Evolutionary conservation across 2,797 vertebrate genomes (phyloP).

Genomic region (Molothrus aeneus): DNA sequence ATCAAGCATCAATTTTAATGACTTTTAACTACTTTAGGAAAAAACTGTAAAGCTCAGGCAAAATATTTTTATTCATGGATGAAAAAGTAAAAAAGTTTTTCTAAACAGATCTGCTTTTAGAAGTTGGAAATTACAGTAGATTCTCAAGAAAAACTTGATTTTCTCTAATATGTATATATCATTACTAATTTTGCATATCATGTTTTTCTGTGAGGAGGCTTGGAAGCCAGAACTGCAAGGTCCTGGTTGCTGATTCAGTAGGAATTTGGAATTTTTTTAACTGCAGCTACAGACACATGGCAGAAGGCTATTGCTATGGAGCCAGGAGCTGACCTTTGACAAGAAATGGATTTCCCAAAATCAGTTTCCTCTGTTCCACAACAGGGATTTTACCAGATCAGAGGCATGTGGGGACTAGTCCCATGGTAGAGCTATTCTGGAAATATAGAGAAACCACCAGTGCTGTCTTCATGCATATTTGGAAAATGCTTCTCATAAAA

Average conservation of each 20-base stretch:
- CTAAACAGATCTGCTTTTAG: not conserved
- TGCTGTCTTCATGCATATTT: not conserved
- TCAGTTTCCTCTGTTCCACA: not conserved
- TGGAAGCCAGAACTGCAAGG: not conserved
- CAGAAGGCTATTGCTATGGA: not conserved
- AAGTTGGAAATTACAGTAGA: not conserved
- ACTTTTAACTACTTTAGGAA: not conserved
- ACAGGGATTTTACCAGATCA: not conserved
- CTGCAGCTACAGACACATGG: not conserved
- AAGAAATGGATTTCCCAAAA: not conserved
- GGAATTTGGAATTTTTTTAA: not conserved
- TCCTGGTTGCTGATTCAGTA: not conserved
- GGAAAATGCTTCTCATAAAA: not conserved
- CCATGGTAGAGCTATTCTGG: not conserved
- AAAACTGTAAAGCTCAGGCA: not conserved
- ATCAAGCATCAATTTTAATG: not conserved
- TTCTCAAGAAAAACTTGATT: not conserved
- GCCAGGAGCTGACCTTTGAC: not conserved
- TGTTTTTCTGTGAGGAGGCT: not conserved
- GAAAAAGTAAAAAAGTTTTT: not conserved
- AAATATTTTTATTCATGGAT: not conserved
- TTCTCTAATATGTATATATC: not conserved
- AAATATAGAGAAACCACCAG: not conserved
- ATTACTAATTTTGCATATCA: not conserved
- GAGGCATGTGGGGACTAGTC: not conserved